A percentile compares a stretch with the other conserved stretches of the same genome.
Conservation (phyloP, 2,888 invertebrate species). For the Dryobotodes eremita region DNA sequence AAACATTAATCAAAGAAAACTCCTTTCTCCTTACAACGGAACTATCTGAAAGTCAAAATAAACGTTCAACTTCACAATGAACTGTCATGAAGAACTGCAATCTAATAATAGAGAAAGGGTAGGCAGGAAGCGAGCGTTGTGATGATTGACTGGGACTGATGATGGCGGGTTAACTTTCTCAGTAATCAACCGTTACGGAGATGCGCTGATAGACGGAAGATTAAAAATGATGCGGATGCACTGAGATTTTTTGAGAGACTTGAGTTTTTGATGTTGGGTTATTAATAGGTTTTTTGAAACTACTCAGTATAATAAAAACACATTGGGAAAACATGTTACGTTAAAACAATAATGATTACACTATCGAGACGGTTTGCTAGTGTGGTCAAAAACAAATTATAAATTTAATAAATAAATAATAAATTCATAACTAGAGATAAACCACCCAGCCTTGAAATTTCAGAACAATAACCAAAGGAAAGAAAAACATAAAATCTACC, state of each 20-base stretch:
- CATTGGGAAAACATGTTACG: neutral
- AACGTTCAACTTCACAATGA: conserved; percentile 56
- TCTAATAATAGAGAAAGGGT: conserved; percentile 62
- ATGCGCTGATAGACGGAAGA: conserved; percentile 55
- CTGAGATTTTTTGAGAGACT: no score
- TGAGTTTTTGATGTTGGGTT: conserved; percentile 17
- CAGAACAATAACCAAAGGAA: conserved; percentile 35
- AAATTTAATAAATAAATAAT: conserved; percentile 29
- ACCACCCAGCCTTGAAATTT: conserved; percentile 13
- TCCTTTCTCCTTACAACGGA: conserved; percentile 27
- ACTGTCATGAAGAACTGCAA: conserved; percentile 53
- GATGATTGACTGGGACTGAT: conserved; percentile 65
- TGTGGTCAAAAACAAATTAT: conserved; percentile 20
- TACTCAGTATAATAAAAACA: neutral
- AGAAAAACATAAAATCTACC: conserved; percentile 35
- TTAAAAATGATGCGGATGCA: conserved; percentile 23
- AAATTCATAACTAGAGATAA: conserved; percentile 32
- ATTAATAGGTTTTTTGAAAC: no score
- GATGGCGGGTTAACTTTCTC: conserved; percentile 60
- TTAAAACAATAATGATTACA: conserved; percentile 1
- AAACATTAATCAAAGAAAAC: conserved; percentile 7
- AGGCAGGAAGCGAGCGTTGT: conserved; percentile 60
- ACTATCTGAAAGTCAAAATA: conserved; percentile 37
- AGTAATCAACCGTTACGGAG: conserved; percentile 60
- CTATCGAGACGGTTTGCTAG: neutral